Evolutionary conservation across 2,888 invertebrate species (phyloP).

Genomic region (Esperia sulphurella): DNA sequence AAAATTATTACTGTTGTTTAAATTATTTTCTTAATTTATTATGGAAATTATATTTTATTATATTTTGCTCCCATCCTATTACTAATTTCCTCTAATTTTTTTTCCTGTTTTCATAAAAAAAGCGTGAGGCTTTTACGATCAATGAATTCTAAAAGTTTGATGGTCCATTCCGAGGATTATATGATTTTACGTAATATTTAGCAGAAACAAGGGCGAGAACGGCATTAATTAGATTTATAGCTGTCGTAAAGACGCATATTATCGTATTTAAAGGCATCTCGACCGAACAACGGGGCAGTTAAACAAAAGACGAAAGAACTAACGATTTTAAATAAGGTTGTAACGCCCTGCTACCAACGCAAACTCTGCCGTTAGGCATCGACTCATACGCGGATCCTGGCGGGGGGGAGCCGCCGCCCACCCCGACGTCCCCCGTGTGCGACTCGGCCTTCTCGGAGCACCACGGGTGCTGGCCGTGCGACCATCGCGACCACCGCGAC

Average conservation of each 20-base stretch:
- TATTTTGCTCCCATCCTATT: constrained; percentile 33
- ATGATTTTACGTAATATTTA: constrained; percentile 15
- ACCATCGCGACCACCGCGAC: constrained; percentile 57
- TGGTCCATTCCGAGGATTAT: constrained; percentile 22
- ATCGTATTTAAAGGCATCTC: not conserved
- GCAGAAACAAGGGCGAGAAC: constrained; percentile 25
- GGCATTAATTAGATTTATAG: constrained; percentile 34
- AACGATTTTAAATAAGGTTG: constrained; percentile 4
- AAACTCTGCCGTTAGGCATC: constrained; percentile 57
- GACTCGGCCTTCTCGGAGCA: constrained; percentile 75
- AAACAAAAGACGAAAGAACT: not conserved
- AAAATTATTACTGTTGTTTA: constrained; percentile 50
- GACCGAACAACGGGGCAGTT: not conserved
- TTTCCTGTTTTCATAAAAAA: constrained; percentile 15
- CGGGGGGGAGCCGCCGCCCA: constrained; percentile 67
- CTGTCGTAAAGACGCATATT: constrained; percentile 14
- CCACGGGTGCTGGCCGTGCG: constrained; percentile 72
- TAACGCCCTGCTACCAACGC: constrained; percentile 20
- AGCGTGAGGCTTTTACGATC: constrained; percentile 38
- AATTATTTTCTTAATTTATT: constrained; percentile 34
- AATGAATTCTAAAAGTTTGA: constrained; percentile 21
- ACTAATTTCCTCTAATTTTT: constrained; percentile 12
- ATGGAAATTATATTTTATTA: constrained; percentile 43
- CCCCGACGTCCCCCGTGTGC: constrained; percentile 71
- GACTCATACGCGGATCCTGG: constrained; percentile 72